Evolutionary conservation across 2,888 invertebrate species (phyloP), one percentile per base, ranked within the genome.

Genomic region (Cotesia congregata): DNA sequence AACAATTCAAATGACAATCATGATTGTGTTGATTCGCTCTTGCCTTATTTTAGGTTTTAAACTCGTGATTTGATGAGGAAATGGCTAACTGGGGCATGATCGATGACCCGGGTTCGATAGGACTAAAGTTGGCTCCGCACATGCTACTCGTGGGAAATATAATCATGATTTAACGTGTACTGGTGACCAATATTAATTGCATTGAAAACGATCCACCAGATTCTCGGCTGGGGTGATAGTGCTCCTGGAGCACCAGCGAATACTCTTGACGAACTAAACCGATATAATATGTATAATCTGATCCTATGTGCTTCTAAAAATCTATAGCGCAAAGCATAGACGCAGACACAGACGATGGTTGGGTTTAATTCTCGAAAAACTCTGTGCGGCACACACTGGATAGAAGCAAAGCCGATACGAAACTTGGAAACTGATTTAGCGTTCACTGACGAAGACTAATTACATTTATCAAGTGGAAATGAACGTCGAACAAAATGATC

Each of bases 171-270:
- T 80, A 75, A 75, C 76, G 30, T 30, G 0, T 30, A 30, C 76
- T 64, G 72, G 77, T 79, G 77, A 81, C 80, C 80, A 81, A 80
- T 79, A 80, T 79, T 81, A 81, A 81, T 80, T 80, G 79, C 70
- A 75, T 81, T 79, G 75, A 73, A 75, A 79, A 78, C 64, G 70
- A 74, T 39, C 59, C 67, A 65, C 6, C 12, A 30, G 39, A 72
- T 40, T 7, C 50, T 12, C 50, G 59, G 41, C 30, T 20, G 1
- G 38, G 60, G 15, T 39, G 70, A 67, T 67, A 9, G 30, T 50
- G 50, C 7, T 50, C 3, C 64, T 64, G 30, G 50, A 50, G 67
- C 30, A 20, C 20, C 20, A 20, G 20, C 65, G 7, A 20, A 20
- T 64, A 67, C 39, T 39, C 38, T 39, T 6, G 65, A 65, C 40